Evolutionary conservation across 2,888 invertebrate genomes (phyloP).

Genomic region (Imbricaverruca yamaguchii): DNA sequence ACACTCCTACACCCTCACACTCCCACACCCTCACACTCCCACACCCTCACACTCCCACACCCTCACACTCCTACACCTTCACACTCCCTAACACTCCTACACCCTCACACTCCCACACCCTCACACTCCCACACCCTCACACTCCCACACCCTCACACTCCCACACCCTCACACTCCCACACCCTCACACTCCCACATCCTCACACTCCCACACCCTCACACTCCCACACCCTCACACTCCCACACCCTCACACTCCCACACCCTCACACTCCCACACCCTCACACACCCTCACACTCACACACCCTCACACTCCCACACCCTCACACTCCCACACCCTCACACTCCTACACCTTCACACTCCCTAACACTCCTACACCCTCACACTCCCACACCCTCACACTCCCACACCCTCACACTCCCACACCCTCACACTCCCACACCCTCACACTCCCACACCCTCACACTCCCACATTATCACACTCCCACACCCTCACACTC

Average conservation of each 20-base stretch:
- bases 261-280: not conserved
- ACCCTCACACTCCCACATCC: not conserved
- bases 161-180: not conserved
- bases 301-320: not conserved
- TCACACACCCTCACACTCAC: not conserved
- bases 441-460: not conserved
- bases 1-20: conserved; percentile 6
- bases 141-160: not conserved
- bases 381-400: not conserved
- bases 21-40: not conserved
- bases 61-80: too few species aligned
- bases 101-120: not conserved
- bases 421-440: not conserved
- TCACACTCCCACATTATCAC: not conserved
- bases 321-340: not conserved
- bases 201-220: not conserved
- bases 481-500: not conserved
- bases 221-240: not conserved
- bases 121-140: not conserved
- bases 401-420: not conserved
- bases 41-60: not conserved
- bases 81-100: not conserved
- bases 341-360: not conserved
- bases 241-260: not conserved
- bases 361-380: not conserved